Evolutionary conservation across 2,113 vertebrate species (phyloP).

Genomic region (Spheniscus mendiculus): DNA sequence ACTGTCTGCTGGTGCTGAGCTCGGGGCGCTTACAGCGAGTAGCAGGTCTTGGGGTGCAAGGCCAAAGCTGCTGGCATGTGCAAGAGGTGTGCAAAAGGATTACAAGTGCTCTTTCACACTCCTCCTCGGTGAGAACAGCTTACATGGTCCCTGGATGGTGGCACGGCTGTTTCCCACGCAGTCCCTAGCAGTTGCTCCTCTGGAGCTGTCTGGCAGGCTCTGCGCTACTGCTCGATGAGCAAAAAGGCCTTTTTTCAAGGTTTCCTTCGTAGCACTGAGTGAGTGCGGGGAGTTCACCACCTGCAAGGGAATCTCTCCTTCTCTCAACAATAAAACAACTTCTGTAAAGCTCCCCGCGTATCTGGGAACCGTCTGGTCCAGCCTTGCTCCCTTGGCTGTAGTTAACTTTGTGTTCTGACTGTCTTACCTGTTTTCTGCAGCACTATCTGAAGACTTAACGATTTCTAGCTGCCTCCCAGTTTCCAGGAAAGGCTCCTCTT

Average conservation of each 20-base stretch:
- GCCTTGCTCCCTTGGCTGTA: too few relatives aligned
- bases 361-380: rapidly evolving
- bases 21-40: rapidly evolving
- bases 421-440: not conserved
- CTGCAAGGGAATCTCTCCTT: too few relatives aligned
- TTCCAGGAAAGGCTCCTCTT: not conserved
- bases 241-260: not conserved
- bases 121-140: not conserved
- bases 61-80: not conserved
- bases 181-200: not conserved
- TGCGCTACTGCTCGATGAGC: rapidly evolving
- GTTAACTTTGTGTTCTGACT: not conserved
- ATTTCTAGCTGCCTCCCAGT: not conserved
- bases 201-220: not conserved
- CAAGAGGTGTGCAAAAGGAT: rapidly evolving
- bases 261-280: not conserved
- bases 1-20: not conserved
- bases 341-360: rapidly evolving
- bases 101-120: not conserved
- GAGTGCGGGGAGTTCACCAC: rapidly evolving
- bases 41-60: not conserved
- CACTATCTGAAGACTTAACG: rapidly evolving
- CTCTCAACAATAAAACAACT: rapidly evolving
- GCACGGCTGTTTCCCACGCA: rapidly evolving
- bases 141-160: rapidly evolving